Percentiles rank a stretch among this genome's conserved stretches.
Evolutionary conservation across 2,797 vertebrate species (phyloP).

Genomic region (Sandelia bainsii): DNA sequence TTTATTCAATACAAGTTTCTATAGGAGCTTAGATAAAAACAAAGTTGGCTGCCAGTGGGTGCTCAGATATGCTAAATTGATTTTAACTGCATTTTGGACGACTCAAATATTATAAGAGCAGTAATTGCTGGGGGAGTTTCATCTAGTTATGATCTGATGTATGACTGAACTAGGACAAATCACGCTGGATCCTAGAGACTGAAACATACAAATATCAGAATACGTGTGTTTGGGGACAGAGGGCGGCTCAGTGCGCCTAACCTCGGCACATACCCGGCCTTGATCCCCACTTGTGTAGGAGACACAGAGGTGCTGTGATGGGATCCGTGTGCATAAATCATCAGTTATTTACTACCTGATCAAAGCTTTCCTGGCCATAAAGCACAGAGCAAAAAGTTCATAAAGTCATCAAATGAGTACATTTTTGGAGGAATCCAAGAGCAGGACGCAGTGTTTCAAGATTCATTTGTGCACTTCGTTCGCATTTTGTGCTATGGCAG

Average conservation of each 20-base stretch:
- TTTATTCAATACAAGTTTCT: neutral
- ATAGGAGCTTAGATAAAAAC: slow-evolving; percentile 2
- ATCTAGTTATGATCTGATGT: slow-evolving; percentile 43
- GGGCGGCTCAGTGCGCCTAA: neutral
- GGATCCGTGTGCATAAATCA: slow-evolving; percentile 46
- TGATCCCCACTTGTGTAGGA: slow-evolving; percentile 41
- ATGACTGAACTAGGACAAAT: slow-evolving; percentile 33
- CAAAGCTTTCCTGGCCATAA: slow-evolving; percentile 32
- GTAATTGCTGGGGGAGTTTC: slow-evolving; percentile 42
- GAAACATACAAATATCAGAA: slow-evolving; percentile 29
- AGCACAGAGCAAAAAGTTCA: slow-evolving; percentile 40
- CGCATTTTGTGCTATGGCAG: slow-evolving; percentile 4
- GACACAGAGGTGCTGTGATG: slow-evolving; percentile 36
- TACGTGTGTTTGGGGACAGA: slow-evolving; percentile 21
- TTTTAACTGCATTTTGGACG: slow-evolving; percentile 39
- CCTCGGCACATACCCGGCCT: slow-evolving; percentile 54
- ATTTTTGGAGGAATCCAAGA: slow-evolving; percentile 33
- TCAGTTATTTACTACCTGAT: slow-evolving; percentile 63
- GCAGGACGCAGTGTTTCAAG: neutral
- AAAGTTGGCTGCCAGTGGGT: neutral
- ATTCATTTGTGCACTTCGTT: slow-evolving; percentile 15
- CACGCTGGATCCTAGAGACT: slow-evolving; percentile 15
- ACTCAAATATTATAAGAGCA: slow-evolving; percentile 41
- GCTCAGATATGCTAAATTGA: slow-evolving; percentile 32
- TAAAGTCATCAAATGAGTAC: slow-evolving; percentile 58